Evolutionary conservation across 2,888 invertebrate genomes (phyloP).

Genomic region (Subacronicta megacephala): DNA sequence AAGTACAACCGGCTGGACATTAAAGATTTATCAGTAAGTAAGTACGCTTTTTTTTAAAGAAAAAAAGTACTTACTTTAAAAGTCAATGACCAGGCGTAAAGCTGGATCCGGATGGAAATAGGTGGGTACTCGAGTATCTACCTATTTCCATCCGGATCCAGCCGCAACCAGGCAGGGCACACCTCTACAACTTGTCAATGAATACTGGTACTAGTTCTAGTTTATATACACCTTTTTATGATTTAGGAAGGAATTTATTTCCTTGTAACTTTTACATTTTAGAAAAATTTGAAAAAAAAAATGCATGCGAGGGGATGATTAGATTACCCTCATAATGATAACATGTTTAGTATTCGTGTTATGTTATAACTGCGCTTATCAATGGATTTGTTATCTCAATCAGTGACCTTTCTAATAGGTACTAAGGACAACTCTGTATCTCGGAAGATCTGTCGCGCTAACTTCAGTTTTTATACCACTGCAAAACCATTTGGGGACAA

Average conservation of each 20-base stretch:
- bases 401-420: no score
- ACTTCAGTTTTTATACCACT: no score
- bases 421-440: no score
- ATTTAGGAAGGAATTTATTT: conserved; percentile 20
- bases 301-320: background rate
- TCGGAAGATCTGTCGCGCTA: no score
- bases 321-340: background rate
- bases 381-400: no score
- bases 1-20: background rate
- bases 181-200: conserved; percentile 38
- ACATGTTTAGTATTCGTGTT: no score
- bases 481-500: no score
- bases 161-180: conserved; percentile 27
- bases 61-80: conserved; percentile 7
- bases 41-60: conserved; percentile 9
- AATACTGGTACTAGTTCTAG: conserved; percentile 18
- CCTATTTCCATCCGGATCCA: no score
- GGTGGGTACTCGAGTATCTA: conserved; percentile 13
- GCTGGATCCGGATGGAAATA: conserved; percentile 28
- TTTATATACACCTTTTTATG: conserved; percentile 3
- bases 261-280: background rate
- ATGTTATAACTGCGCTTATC: no score
- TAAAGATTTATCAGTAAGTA: background rate
- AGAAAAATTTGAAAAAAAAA: background rate
- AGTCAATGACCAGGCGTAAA: conserved; percentile 25